Base-by-base conservation (phyloP, 2,113 vertebrate genomes). In the Nerophis lumbriciformis region DNA sequence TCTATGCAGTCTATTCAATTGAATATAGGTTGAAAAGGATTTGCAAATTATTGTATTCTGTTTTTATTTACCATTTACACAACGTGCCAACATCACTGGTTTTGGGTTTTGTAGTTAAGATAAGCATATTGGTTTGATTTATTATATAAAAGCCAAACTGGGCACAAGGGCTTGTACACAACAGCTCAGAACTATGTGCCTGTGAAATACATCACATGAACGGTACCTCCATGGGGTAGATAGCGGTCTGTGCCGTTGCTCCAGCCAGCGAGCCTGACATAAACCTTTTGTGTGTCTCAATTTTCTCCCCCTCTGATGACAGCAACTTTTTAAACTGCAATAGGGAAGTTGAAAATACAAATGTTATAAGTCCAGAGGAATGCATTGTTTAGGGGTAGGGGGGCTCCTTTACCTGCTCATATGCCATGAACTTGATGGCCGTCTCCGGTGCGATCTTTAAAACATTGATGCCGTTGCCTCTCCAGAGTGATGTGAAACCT, bases 391-490 rank as follows among this genome's bases (percentile, higher is more conserved):
- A 2, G n/a, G 11, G 53, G 0, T 13, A 42, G 8, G 1, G 21
- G 6, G 28, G 11, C 42, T 6, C 5, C 37, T 76, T 59, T 87
- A 98, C 96, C 90, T 97, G 93, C 65, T 98, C 95, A 73, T 98
- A 98, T 1, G 95, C 90, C 92, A 92, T 95, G 77, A 98, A 98
- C 68, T 98, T 98, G 83, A 98, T 92, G 19, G 95, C 93, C 0
- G 95, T 96, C 91, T 98, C 95, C 0, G 95, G 96, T 62, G 95
- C 96, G 8, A 98, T 98, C 88, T 98, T 98, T 68, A 96, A 84
- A 70, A 98, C 95, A 48, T 98, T 98, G 36, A 93, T 93, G 62
- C 95, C 96, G 14, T 98, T 98, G 68, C 95, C 96, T 49, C 95
- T 88, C 96, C 96, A 98, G 59, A 98, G 90, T 0, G 95, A 97